Conservation (phyloP, 2,113 vertebrate species). For the Gracilinanus agilis region DNA sequence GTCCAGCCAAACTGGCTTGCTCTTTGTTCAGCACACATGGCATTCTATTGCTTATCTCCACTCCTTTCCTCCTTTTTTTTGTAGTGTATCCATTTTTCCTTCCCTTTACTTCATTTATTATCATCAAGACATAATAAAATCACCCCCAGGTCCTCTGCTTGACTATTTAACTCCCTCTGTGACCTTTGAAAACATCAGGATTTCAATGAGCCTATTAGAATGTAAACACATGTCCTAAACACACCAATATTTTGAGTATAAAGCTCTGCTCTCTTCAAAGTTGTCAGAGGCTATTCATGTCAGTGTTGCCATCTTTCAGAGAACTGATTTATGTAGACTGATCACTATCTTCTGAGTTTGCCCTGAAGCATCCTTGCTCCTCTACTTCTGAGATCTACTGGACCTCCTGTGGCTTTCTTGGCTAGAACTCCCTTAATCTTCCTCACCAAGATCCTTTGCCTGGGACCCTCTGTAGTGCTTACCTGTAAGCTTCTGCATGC, state of each 20-base stretch:
- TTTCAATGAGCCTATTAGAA: not conserved
- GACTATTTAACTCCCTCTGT: not conserved
- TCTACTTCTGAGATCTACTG: not conserved
- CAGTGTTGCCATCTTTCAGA: not conserved
- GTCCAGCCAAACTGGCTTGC: not conserved
- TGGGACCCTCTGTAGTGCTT: not conserved
- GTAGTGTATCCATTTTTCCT: not conserved
- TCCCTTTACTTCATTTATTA: not conserved
- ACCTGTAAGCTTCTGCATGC: not conserved
- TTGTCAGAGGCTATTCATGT: not conserved
- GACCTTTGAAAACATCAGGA: not conserved
- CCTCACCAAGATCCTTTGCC: not conserved
- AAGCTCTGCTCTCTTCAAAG: not conserved
- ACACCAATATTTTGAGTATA: not conserved
- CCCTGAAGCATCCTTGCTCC: not conserved
- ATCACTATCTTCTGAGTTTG: not conserved
- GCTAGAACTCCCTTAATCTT: not conserved
- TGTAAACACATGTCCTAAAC: not conserved
- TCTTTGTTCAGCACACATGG: not conserved
- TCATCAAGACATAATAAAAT: not conserved
- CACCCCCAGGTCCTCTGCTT: not conserved
- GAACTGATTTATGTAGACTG: not conserved
- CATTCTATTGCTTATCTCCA: not conserved
- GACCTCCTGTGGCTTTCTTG: not conserved
- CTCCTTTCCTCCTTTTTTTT: not conserved